Base-by-base conservation (phyloP, 92 coral and sea anemone species). In the Pocillopora meandrina region DNA sequence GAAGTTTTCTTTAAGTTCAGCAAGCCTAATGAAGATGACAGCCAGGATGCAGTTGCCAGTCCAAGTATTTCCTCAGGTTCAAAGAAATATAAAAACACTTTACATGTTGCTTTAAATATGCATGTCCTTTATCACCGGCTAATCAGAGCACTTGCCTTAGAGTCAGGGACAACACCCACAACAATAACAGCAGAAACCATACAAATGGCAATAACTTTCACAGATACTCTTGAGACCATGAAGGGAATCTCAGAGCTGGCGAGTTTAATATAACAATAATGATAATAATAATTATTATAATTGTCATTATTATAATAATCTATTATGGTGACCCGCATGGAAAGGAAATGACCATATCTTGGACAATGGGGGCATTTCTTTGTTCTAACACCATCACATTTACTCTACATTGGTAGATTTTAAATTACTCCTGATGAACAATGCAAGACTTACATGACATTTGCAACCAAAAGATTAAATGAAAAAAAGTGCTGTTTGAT, bases 1-100 rank as follows among this genome's bases (percentile, higher is more conserved):
- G 77, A 81, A n/a, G 77, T 81, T 35, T 81, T 81, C 31, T 26
- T 26, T 49, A 81, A 81, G 72, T 81, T 15, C 0, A 42, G 75
- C 16, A 81, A 81, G 52, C 77, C 85, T 12, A 81, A 55, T 34
- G 85, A 81, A 26, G 85, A 81, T 31, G 83, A 67, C 12, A 83
- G 68, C 80, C 80, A 76, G 61, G 68, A 69, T 8, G 80, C 69
- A 12, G 80, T 10, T 74, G 35, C 78, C 15, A n/a, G 34, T 57
- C 19, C 16, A 18, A 74, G 80, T 26, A 33, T 76, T 6, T 55
- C 80, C 3, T 12, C 69, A 60, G 55, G 80, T 61, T 76, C 80
- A 3, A 60, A 76, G 80, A 76, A 76, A 26, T 21, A 13, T n/a
- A 59, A 61, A 26, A 76, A 59, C 80, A 59, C 79, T 75, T 26